phyloP scores from a whole-genome alignment of 2,113 vertebrate species.

The Psophia crepitans region DNA sequence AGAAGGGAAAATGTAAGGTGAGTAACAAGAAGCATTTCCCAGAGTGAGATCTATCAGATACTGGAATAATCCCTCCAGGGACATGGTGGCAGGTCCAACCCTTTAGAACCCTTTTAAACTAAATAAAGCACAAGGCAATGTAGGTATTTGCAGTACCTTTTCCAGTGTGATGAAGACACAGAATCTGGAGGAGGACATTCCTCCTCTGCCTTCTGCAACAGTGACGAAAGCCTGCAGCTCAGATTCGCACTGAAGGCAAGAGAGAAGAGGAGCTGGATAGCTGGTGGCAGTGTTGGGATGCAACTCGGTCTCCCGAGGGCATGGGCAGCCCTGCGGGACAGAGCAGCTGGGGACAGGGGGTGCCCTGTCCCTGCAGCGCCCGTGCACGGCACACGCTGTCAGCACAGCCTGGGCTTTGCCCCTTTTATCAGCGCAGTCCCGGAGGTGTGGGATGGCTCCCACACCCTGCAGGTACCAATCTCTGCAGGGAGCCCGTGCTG shows the following conservation, averaged over 20 bases:
- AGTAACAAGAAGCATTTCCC: background rate
- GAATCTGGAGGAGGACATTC: background rate
- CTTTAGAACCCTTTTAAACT: background rate
- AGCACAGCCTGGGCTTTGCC: background rate
- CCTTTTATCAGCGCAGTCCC: background rate
- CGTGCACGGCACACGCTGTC: rapidly evolving
- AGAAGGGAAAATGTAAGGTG: background rate
- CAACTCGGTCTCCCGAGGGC: background rate
- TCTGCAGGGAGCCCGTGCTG: background rate
- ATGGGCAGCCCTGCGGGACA: background rate
- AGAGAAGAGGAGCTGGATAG: background rate
- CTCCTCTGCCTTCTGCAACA: background rate
- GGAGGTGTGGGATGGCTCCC: background rate
- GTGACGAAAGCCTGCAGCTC: background rate
- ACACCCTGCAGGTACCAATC: background rate
- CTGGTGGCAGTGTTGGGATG: background rate
- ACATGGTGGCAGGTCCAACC: background rate
- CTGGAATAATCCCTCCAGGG: background rate
- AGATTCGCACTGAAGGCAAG: background rate
- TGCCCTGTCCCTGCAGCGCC: background rate
- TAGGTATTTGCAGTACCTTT: background rate
- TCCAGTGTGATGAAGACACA: background rate
- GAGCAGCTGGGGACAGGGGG: background rate
- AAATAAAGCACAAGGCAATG: background rate
- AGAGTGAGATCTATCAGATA: background rate